Conservation (phyloP, 2,797 vertebrate genomes). For the Parauchenoglanis ngamensis region DNA sequence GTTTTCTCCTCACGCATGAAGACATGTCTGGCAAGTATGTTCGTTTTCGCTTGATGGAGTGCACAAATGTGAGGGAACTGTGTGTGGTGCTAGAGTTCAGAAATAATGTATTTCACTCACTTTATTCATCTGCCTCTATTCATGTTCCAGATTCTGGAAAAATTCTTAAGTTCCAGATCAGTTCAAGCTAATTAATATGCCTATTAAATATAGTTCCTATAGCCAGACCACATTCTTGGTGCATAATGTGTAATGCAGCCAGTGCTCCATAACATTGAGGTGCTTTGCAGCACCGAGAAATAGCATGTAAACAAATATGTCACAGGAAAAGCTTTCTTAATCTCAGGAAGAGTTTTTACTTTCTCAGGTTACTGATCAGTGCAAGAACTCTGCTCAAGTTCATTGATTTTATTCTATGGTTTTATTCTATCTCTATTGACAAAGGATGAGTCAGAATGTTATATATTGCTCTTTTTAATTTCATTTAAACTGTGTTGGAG, state of each 20-base stretch:
- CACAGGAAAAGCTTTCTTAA: background rate
- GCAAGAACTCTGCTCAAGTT: background rate
- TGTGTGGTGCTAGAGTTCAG: background rate
- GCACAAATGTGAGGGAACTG: background rate
- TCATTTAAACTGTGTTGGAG: background rate
- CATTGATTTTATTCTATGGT: constrained; percentile 5
- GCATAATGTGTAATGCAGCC: background rate
- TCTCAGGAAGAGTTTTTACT: background rate
- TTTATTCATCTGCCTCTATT: background rate
- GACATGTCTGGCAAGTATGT: background rate
- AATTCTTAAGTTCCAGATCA: background rate
- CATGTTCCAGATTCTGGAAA: background rate
- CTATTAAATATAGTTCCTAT: background rate
- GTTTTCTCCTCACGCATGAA: background rate
- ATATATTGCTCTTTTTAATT: too few species aligned
- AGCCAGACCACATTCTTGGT: background rate
- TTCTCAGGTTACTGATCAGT: background rate
- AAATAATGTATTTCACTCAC: background rate
- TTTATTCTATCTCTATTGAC: background rate
- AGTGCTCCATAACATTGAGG: too few species aligned
- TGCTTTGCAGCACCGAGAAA: background rate
- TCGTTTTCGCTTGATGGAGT: background rate
- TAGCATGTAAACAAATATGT: background rate
- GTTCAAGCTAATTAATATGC: background rate
- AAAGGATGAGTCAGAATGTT: background rate